Evolutionary conservation across 2,113 vertebrate species (phyloP).

Genomic region (Bos taurus): DNA sequence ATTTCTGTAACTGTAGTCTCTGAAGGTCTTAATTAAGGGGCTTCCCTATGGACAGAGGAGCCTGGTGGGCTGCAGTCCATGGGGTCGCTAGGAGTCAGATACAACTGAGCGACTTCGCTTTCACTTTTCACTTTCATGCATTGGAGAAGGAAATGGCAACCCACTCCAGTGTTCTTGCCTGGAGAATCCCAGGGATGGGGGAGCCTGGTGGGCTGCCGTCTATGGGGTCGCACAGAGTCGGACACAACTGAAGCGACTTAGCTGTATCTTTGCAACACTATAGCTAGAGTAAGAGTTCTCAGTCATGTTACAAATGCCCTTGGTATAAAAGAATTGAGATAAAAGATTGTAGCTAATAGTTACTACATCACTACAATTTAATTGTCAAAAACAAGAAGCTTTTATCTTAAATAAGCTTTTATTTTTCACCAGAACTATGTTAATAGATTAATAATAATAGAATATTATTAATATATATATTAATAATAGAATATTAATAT

Average conservation of each 20-base stretch:
- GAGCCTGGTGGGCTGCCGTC: no score
- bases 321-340: not conserved
- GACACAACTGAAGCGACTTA: no score
- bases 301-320: not conserved
- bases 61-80: no score
- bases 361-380: not conserved
- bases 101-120: no score
- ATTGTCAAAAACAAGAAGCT: not conserved
- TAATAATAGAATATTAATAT: not conserved
- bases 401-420: not conserved
- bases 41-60: no score
- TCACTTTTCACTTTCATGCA: no score
- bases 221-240: no score
- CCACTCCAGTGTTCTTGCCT: no score
- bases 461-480: not conserved
- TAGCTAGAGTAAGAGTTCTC: not conserved
- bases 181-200: no score
- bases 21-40: not conserved
- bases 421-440: not conserved
- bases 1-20: not conserved
- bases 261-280: not conserved
- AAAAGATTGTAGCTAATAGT: not conserved
- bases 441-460: not conserved
- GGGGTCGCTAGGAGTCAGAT: no score
- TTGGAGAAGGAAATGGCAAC: no score